These are phyloP conservation scores for Danio jaintianensis DNA, from an alignment of 2,797 vertebrate species.

Conservation along the genomic window DNA sequence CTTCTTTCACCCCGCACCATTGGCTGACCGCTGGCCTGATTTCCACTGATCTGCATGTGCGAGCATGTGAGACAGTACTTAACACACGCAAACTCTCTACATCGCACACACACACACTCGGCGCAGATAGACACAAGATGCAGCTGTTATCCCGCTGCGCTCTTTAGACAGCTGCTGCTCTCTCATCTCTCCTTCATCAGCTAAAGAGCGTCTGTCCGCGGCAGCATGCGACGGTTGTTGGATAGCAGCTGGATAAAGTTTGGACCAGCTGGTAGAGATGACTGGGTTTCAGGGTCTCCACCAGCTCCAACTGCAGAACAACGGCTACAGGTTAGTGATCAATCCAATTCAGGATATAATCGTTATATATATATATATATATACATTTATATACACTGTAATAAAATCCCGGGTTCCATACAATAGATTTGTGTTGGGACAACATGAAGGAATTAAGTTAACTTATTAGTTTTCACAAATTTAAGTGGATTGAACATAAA, in stretches of 20 bases:
- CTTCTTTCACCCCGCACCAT: conserved; percentile 24
- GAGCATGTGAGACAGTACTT: conserved; percentile 70
- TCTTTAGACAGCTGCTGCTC: background rate
- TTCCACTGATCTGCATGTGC: conserved; percentile 68
- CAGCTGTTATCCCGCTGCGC: conserved; percentile 9
- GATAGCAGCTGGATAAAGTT: conserved; percentile 90
- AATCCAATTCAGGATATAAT: background rate
- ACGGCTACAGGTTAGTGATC: conserved; percentile 82
- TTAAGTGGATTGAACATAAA: too few species aligned
- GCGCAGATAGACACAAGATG: conserved; percentile 26
- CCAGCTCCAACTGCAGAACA: conserved; percentile 78
- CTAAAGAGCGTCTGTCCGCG: background rate
- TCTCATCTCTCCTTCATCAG: background rate
- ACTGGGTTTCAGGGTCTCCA: conserved; percentile 86
- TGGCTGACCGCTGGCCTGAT: conserved; percentile 64
- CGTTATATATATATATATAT: too few species aligned
- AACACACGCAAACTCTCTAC: conserved; percentile 19
- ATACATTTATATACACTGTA: too few species aligned
- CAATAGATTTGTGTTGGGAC: too few species aligned
- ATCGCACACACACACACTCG: conserved; percentile 14
- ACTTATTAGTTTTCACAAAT: too few species aligned
- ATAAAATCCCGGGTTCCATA: too few species aligned
- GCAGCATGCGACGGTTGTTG: conserved; percentile 81
- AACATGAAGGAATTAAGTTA: too few species aligned
- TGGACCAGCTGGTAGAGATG: conserved; percentile 87